Percentiles rank a stretch among this genome's conserved stretches.
These are phyloP conservation scores for Liolophura sinensis DNA, from an alignment of 1,140 invertebrate genomes.

Conservation along the genomic window DNA sequence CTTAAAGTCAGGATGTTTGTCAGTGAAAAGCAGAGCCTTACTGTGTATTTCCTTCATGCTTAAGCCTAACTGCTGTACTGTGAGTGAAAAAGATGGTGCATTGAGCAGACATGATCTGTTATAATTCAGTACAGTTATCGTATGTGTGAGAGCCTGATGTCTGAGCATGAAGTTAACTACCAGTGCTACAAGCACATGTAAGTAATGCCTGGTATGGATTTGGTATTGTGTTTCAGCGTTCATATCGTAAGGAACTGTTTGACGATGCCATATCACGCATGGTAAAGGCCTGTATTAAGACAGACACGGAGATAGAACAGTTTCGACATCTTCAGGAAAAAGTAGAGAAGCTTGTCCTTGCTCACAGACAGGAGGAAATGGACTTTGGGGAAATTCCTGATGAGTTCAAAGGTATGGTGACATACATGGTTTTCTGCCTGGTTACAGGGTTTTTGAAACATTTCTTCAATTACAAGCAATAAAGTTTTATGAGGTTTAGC, in stretches of 20 bases:
- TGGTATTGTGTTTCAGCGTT: constrained; percentile 71
- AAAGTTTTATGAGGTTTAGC: too few species aligned
- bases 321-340: constrained; percentile 79
- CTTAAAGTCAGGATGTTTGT: too few species aligned
- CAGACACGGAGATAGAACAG: constrained; percentile 74
- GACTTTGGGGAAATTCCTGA: constrained; percentile 96
- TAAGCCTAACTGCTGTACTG: too few species aligned
- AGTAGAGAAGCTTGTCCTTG: constrained; percentile 77
- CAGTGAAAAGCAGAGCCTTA: too few species aligned
- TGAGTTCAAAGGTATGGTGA: constrained; percentile 77
- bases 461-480: neutral
- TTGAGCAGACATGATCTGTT: too few species aligned
- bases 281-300: constrained; percentile 80
- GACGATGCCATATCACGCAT: constrained; percentile 83
- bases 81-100: too few species aligned
- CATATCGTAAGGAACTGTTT: constrained; percentile 90
- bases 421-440: neutral
- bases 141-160: too few species aligned
- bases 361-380: constrained; percentile 68
- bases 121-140: too few species aligned
- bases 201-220: neutral
- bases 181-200: neutral
- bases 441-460: neutral
- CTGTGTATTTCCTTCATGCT: too few species aligned
- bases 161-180: too few species aligned